Conservation (phyloP, 2,888 invertebrate species). For the Andrena minutula region DNA sequence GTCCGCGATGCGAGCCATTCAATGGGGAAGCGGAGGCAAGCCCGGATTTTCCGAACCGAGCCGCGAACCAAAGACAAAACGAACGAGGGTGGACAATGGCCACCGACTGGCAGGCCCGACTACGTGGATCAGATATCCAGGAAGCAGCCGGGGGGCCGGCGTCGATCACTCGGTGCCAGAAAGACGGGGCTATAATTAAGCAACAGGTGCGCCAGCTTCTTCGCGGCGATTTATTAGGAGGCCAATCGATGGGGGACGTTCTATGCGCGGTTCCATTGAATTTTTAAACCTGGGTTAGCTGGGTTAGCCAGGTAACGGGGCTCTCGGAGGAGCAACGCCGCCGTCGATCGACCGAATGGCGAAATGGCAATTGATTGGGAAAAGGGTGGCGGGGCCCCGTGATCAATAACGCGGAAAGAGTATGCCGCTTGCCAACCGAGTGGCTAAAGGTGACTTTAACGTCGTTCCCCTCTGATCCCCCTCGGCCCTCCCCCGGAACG, state of each 20-base stretch:
- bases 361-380: conserved; percentile 41
- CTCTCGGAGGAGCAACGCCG: conserved; percentile 11
- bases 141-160: background rate
- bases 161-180: conserved; percentile 41
- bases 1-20: no score
- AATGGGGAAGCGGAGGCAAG: background rate
- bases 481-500: conserved; percentile 2
- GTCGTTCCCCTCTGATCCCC: background rate
- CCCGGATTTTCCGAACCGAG: conserved; percentile 12
- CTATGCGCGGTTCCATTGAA: conserved; percentile 37
- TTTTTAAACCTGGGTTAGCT: conserved; percentile 11
- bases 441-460: conserved; percentile 31
- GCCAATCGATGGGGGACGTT: background rate
- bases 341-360: conserved; percentile 28
- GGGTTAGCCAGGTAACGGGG: background rate
- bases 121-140: background rate
- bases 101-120: background rate
- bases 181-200: conserved; percentile 56
- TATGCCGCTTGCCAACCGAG: conserved; percentile 36
- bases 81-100: background rate
- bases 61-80: background rate
- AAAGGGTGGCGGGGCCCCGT: conserved; percentile 22
- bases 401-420: conserved; percentile 57
- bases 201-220: conserved; percentile 61
- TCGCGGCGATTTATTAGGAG: conserved; percentile 29